Evolutionary conservation across 2,113 vertebrate genomes (phyloP).

Genomic region (Seriola dumerili): DNA sequence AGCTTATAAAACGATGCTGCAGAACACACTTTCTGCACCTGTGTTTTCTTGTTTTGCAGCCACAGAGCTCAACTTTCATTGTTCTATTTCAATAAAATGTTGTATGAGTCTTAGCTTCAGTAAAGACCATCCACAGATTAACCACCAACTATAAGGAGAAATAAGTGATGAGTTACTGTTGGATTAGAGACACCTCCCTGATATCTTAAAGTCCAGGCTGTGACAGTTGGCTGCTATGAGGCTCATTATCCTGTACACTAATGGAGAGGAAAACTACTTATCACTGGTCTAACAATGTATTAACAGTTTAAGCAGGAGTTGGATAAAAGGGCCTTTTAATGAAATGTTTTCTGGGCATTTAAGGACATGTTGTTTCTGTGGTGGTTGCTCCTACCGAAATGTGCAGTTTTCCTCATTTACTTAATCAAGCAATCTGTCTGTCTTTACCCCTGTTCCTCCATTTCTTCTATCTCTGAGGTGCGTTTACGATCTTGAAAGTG

Average conservation of each 20-base stretch:
- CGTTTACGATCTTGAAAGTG: not conserved
- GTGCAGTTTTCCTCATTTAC: not conserved
- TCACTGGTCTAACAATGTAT: constrained; percentile 22
- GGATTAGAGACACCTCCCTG: constrained; percentile 45
- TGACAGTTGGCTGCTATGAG: constrained; percentile 47
- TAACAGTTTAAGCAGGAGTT: constrained; percentile 31
- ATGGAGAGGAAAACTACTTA: constrained; percentile 8
- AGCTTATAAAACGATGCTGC: not conserved
- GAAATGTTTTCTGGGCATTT: constrained; percentile 23
- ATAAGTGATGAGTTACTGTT: constrained; percentile 32
- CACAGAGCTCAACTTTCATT: not conserved
- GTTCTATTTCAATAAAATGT: not conserved
- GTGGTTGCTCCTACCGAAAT: not conserved
- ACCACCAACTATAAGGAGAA: constrained; percentile 19
- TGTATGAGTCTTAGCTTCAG: not conserved
- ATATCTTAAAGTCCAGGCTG: constrained; percentile 46
- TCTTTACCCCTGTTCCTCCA: not conserved
- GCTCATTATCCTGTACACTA: constrained; percentile 47
- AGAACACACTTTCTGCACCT: not conserved
- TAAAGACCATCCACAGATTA: constrained; percentile 9
- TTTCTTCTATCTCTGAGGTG: not conserved
- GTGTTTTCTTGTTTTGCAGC: not conserved
- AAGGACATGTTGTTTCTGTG: constrained; percentile 11
- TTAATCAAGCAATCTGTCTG: not conserved
- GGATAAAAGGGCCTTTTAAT: constrained; percentile 31